Base-by-base conservation (phyloP, 2,113 vertebrate species). In the Ardeotis arabs region DNA sequence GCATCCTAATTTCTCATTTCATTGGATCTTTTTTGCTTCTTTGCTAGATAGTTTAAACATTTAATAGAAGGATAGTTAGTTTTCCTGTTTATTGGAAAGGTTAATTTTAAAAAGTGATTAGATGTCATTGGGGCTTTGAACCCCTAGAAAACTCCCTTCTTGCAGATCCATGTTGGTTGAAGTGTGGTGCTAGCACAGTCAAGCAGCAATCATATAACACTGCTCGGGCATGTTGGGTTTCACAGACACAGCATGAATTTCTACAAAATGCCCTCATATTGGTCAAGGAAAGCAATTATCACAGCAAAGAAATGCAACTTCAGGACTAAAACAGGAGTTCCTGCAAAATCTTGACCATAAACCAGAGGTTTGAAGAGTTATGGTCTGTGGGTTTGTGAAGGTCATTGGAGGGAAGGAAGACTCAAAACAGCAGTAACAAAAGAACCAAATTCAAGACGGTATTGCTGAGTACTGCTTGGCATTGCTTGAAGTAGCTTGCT, bases 11-110 rank as follows among this genome's bases (percentile, higher is more conserved):
- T 97, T 84, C 47, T 23, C 70, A 91, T 90, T 94, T 97, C 60
- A 94, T 56, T 79, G 19, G 66, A 44, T 44, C 5, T 39, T 91
- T 79, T 64, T 67, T 11, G 50, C 5, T 81, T 93, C 28, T 78
- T 91, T 69, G 17, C 73, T 73, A 56, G 49, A 33, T 37, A 68
- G 50, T 86, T 84, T 84, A 44, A 96, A 59, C 87, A 90, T 92
- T 95, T 92, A 94, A 87, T 66, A 92, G 83, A 89, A 64, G 33
- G 63, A 6, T 92, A 93, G 92, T 83, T 89, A 88, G 27, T 59
- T 33, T 21, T 52, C 44, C 33, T 67, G 5, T n/a, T 33, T 44
- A 17, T 28, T 67, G 52, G 52, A 53, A 53, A 53, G 52, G 25
- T 68, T 67, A 56, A 52, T n/a, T 91, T 12, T 10, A 9, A 70